These are phyloP conservation scores for Danio jaintianensis DNA, from an alignment of 2,797 vertebrate species.

Conservation along the genomic window DNA sequence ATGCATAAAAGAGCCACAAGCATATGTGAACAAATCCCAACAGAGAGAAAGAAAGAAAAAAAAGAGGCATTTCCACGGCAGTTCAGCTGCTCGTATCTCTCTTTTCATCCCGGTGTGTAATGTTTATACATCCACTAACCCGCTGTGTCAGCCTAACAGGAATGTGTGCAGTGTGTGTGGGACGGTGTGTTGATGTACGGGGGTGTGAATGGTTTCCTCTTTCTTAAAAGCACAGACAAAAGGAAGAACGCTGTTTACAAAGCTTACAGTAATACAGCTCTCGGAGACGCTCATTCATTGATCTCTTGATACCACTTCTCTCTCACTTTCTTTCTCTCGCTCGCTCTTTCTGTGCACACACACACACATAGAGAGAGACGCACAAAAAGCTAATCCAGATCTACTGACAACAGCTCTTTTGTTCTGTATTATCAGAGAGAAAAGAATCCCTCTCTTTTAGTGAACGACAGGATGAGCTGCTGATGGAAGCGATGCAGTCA, in stretches of 20 bases:
- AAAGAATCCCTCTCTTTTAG: slow-evolving; percentile 46
- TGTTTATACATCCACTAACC: slow-evolving; percentile 54
- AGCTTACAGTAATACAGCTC: slow-evolving; percentile 48
- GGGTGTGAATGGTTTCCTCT: slow-evolving; percentile 51
- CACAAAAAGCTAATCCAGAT: slow-evolving; percentile 68
- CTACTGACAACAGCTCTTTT: slow-evolving; percentile 52
- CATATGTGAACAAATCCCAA: slow-evolving; percentile 8
- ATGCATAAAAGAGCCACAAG: slow-evolving; percentile 31
- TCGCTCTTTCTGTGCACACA: slow-evolving; percentile 44
- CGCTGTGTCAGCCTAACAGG: slow-evolving; percentile 51
- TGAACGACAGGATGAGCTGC: slow-evolving; percentile 30
- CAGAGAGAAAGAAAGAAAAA: slow-evolving; percentile 23
- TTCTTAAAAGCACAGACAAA: slow-evolving; percentile 53
- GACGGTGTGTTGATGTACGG: slow-evolving; percentile 50
- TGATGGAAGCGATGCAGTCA: slow-evolving; percentile 50
- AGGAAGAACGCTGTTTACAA: slow-evolving; percentile 50
- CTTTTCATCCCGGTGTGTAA: slow-evolving; percentile 52
- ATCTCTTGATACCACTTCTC: slow-evolving; percentile 49
- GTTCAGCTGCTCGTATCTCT: slow-evolving; percentile 47
- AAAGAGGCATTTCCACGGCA: slow-evolving; percentile 14
- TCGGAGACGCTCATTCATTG: slow-evolving; percentile 41
- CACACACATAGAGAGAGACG: slow-evolving; percentile 50
- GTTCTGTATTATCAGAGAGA: slow-evolving; percentile 53
- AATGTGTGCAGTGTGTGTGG: slow-evolving; percentile 49
- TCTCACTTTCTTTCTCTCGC: slow-evolving; percentile 21